Base-by-base conservation (phyloP, 1,140 invertebrate genomes). In the Stegodyphus mimosarum region DNA sequence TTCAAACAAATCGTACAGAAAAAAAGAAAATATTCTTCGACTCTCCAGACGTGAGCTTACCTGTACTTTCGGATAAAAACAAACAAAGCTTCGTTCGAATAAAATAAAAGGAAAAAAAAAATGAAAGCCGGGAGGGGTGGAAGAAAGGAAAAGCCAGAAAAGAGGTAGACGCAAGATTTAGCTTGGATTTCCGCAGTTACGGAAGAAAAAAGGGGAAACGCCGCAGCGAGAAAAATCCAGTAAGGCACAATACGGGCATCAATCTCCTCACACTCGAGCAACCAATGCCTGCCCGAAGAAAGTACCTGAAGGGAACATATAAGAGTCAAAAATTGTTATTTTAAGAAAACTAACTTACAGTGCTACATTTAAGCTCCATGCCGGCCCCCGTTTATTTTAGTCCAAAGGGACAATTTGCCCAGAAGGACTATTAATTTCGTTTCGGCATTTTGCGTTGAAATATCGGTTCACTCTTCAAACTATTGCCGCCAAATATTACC, bases 191-290 rank as follows among this genome's bases (percentile, higher is more conserved):
- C 72, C 72, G 72, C 52, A 74, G 52, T 60, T 10, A 11, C 51
- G 55, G 6, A 10, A 18, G 52, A 6, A 60, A 74, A 60, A 60
- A 60, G 55, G 72, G 33, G 72, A 53, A 48, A 60, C 9, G 55
- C 9, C 9, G 15, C 9, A 60, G 52, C 53, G 7, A 60, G 72
- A 74, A 60, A 60, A 74, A 74, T 74, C 72, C 53, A 55, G 72
- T 74, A 74, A 18, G 33, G n/a, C 52, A 74, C 72, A 74, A 74
- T 74, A 13, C 72, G 53, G 33, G 53, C 72, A 74, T 74, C 72
- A 55, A 74, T 74, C 72, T 74, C 33, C 48, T 13, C 48, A 52
- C 51, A 33, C 53, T 74, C 48, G 7, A 55, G 52, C 17, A 48
- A 60, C 52, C 9, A 60, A 15, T 15, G 55, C 55, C 33, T 33